These are phyloP conservation scores for Neopelma chrysocephalum DNA, from an alignment of 2,797 vertebrate genomes.

Conservation along the genomic window DNA sequence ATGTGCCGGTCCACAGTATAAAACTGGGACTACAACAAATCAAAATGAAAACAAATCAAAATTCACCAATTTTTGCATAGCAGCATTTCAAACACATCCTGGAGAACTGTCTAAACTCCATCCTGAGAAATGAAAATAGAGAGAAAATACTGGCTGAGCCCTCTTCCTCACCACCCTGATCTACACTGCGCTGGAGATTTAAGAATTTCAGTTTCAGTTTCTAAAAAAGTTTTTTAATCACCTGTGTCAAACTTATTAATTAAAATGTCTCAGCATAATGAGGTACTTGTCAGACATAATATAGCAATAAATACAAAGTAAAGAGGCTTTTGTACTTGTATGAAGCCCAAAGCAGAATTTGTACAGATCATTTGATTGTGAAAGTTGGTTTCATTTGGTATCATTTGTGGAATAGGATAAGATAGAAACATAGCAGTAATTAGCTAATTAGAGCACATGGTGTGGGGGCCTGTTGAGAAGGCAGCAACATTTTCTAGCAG, in stretches of 20 bases:
- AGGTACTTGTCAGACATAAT: neutral
- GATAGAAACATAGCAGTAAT: conserved; percentile 25
- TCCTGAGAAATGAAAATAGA: neutral
- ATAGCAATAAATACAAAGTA: neutral
- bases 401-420: neutral
- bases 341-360: neutral
- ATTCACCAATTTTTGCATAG: neutral
- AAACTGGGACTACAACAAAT: neutral
- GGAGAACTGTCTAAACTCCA: neutral
- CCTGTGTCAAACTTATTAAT: neutral
- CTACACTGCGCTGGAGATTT: neutral
- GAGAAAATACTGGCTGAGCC: neutral
- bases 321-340: neutral
- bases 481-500: neutral
- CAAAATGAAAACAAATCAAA: neutral
- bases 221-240: neutral
- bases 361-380: neutral
- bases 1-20: neutral
- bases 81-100: neutral
- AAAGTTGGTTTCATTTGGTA: neutral
- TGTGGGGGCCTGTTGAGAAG: conserved; percentile 44
- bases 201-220: neutral
- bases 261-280: neutral
- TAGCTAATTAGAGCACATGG: conserved; percentile 55
- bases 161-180: neutral